These are phyloP conservation scores for Aptenodytes patagonicus DNA, from an alignment of 2,113 vertebrate genomes.

Conservation along the genomic window DNA sequence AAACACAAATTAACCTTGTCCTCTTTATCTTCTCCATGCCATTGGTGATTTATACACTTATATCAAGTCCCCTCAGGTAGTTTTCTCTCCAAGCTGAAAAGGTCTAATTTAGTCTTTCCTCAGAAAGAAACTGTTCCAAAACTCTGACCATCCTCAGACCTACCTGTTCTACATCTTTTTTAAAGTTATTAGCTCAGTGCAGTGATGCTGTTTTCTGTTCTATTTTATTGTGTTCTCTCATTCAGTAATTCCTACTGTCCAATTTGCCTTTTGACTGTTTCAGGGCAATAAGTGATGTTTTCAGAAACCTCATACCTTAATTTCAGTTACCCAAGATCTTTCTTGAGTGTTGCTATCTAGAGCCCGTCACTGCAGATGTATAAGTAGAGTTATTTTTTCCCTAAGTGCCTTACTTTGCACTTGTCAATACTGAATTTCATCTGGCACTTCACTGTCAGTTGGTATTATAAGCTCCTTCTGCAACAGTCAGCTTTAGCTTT, in stretches of 20 bases:
- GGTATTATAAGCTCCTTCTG: slow-evolving; percentile 29
- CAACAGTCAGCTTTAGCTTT: slow-evolving; percentile 43
- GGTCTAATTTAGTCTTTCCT: background rate
- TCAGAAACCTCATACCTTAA: slow-evolving; percentile 9
- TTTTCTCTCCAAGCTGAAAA: background rate
- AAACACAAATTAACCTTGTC: background rate
- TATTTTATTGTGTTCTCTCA: background rate
- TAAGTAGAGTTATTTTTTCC: slow-evolving; percentile 49
- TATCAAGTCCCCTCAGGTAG: background rate
- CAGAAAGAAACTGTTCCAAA: background rate
- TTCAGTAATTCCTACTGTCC: background rate
- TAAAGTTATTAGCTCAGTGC: background rate
- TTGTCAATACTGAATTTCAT: slow-evolving; percentile 52
- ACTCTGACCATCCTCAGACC: background rate
- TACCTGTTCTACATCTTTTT: background rate
- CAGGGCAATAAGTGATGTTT: background rate
- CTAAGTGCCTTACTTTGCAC: slow-evolving; percentile 26
- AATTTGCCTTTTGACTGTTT: background rate
- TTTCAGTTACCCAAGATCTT: background rate
- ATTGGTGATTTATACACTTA: background rate
- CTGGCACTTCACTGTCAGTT: slow-evolving; percentile 34
- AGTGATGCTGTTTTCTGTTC: background rate
- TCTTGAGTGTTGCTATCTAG: background rate
- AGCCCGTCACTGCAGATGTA: background rate
- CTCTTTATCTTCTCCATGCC: background rate